phyloP scores from a whole-genome alignment of 1,140 invertebrate species.

The Wasmannia auropunctata region DNA sequence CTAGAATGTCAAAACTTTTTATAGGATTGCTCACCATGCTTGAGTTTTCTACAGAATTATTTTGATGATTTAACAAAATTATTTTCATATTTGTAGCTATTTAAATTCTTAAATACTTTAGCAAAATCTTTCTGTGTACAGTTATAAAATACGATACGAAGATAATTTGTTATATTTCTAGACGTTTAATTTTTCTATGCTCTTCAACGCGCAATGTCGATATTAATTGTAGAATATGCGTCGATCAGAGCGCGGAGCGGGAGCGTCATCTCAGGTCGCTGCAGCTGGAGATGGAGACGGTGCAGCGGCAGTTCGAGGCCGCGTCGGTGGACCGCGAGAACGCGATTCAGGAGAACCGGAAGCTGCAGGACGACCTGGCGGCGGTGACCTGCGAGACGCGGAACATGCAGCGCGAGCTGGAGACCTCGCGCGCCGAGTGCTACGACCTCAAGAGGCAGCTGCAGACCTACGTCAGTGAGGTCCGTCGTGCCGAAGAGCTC shows the following conservation, averaged over 20 bases:
- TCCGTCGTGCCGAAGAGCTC: slow-evolving; percentile 89
- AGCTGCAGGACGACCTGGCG: slow-evolving; percentile 88
- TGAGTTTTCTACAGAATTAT: no score
- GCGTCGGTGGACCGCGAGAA: slow-evolving; percentile 86
- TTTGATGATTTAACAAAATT: no score
- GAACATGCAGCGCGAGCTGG: slow-evolving; percentile 87
- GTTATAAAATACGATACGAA: not conserved
- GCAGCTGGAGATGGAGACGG: slow-evolving; percentile 86
- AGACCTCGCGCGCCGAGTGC: slow-evolving; percentile 87
- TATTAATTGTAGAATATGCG: slow-evolving; percentile 74
- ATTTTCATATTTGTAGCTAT: no score
- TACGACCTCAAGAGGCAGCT: slow-evolving; percentile 89
- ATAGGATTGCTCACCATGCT: no score
- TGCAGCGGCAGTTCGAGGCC: slow-evolving; percentile 86
- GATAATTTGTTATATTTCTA: not conserved
- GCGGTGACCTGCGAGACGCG: slow-evolving; percentile 84
- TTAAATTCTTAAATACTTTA: no score
- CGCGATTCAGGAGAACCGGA: slow-evolving; percentile 87
- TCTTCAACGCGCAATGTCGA: not conserved
- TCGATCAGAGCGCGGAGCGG: slow-evolving; percentile 79
- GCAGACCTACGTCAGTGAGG: slow-evolving; percentile 90
- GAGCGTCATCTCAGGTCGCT: slow-evolving; percentile 79
- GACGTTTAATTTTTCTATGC: not conserved
- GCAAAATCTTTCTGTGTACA: no score
- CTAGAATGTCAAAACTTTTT: no score